These are phyloP conservation scores for Cardiocondyla obscurior DNA, from an alignment of 1,140 invertebrate genomes.

Conservation along the genomic window DNA sequence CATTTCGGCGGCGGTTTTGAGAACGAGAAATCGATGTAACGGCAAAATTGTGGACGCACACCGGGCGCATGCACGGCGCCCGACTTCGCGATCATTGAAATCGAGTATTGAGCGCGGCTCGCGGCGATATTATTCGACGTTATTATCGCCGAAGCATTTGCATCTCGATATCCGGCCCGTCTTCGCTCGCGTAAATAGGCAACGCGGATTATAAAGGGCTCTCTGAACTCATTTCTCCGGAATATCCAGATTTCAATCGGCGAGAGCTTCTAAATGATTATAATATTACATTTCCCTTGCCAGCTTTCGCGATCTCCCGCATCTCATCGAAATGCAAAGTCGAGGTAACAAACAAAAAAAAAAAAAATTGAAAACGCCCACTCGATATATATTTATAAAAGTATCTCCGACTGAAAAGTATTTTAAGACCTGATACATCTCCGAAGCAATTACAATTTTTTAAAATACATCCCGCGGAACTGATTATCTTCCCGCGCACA, in stretches of 20 bases:
- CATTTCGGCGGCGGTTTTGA: conserved; percentile 13
- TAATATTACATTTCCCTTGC: neutral
- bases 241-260: neutral
- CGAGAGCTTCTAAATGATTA: neutral
- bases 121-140: neutral
- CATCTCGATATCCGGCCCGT: neutral
- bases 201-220: neutral
- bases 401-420: neutral
- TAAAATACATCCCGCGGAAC: neutral
- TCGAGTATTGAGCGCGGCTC: conserved; percentile 3
- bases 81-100: neutral
- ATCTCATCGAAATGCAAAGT: neutral
- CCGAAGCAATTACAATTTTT: neutral
- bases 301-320: neutral
- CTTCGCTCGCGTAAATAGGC: neutral
- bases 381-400: too few species aligned
- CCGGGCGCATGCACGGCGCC: neutral
- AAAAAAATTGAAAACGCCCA: neutral
- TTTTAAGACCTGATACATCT: neutral
- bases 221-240: neutral
- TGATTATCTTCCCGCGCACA: neutral
- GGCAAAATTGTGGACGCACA: conserved; percentile 2
- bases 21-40: conserved; percentile 19
- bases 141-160: neutral
- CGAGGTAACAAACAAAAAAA: too few species aligned